Evolutionary conservation across 2,113 vertebrate genomes (phyloP).

Genomic region (Fregetta grallaria): DNA sequence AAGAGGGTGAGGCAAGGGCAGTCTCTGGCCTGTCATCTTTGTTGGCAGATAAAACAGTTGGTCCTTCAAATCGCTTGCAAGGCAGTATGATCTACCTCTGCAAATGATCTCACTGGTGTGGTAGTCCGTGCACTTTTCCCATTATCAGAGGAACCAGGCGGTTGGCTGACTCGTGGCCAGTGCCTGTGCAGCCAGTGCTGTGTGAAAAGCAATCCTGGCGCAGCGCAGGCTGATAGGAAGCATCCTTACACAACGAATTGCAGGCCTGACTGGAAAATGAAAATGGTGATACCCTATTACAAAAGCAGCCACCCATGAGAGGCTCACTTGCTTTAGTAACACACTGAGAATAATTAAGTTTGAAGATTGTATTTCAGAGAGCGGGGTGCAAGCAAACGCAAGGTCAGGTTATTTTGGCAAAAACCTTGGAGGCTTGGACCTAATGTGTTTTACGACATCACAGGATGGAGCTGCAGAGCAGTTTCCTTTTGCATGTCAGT

Average conservation of each 20-base stretch:
- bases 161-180: background rate
- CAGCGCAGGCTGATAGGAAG: background rate
- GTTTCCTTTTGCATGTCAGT: background rate
- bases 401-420: slow-evolving; percentile 1
- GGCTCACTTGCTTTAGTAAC: background rate
- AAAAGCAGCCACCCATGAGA: slow-evolving; percentile 26
- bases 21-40: background rate
- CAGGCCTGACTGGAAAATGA: background rate
- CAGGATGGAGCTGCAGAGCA: background rate
- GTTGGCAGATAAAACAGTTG: background rate
- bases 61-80: background rate
- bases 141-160: background rate
- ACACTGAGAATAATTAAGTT: slow-evolving; percentile 11
- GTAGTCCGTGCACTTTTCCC: background rate
- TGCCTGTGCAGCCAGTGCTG: background rate
- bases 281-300: slow-evolving; percentile 5
- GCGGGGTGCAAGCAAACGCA: background rate
- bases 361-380: background rate
- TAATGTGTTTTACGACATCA: background rate
- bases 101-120: background rate
- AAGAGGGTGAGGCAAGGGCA: background rate
- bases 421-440: background rate
- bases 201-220: background rate
- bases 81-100: background rate
- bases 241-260: background rate